Conservation (phyloP, 2,797 vertebrate species). For the Pangasius mekongensis region DNA sequence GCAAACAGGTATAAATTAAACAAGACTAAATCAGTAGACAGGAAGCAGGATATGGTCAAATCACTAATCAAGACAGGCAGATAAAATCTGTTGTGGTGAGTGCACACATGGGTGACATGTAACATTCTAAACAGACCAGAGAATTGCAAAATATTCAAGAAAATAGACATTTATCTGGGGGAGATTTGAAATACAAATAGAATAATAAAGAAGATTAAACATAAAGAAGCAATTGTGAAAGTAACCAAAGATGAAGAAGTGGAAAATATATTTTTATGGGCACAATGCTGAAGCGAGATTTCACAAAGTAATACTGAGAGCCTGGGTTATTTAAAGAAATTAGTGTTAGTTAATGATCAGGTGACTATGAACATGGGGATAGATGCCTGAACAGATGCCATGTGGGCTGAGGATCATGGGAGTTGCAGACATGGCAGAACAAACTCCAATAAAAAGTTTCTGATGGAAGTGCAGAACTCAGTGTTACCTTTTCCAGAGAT, state of each 20-base stretch:
- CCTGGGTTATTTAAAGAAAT: background rate
- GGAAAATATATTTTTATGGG: background rate
- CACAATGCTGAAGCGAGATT: background rate
- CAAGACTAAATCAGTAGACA: background rate
- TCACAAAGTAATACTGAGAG: background rate
- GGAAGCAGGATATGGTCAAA: background rate
- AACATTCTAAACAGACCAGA: background rate
- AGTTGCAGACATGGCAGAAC: background rate
- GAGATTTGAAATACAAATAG: background rate
- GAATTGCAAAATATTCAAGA: background rate
- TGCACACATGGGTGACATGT: background rate
- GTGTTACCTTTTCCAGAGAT: background rate
- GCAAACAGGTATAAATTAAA: background rate
- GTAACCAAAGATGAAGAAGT: background rate
- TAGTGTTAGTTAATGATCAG: background rate
- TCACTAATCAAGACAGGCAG: background rate
- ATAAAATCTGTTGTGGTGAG: background rate
- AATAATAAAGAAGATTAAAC: background rate
- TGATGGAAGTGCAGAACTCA: background rate
- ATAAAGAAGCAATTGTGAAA: background rate
- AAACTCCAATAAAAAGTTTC: background rate
- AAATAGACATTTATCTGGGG: background rate
- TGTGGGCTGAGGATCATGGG: constrained; percentile 1
- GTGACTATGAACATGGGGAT: background rate
- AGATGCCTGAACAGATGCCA: constrained; percentile 3